Base-by-base conservation (phyloP, 2,113 vertebrate genomes). In the Xiphorhynchus elegans region DNA sequence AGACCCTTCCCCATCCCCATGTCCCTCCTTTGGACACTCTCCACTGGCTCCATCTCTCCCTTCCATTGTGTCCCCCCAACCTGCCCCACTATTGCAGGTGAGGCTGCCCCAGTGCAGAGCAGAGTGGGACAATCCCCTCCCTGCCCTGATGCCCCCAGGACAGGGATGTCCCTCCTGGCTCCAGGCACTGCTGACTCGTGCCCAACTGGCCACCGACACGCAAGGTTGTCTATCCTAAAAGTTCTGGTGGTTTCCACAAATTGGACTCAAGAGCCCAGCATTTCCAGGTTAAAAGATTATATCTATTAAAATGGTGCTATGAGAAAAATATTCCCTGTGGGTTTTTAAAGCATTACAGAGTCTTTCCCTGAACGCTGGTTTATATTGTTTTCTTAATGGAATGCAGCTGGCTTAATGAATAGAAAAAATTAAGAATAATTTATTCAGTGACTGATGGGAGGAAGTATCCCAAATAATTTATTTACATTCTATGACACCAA, bases 341-440 rank as follows among this genome's bases (percentile, higher is more conserved):
- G 37, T 67, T 91, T 79, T 70, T 42, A 78, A 84, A 72, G 55
- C 53, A 49, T 79, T 78, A 26, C 49, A 44, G 74, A 79, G 56
- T 80, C 66, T 63, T 93, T 92, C 76, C 56, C 60, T 89, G 60
- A 77, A 64, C 85, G 88, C 25, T 46, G 52, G 55, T 67, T 90
- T 83, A 69, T 56, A 52, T 60, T 12, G 5, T 78, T 95, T 69
- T 72, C 70, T 55, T 88, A 80, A 94, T 80, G 60, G 85, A 89
- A 90, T 52, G 59, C 87, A 93, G 85, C 77, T 94, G 81, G 40
- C 74, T 92, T 89, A 90, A 96, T 84, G 72, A 90, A 76, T 35
- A 67, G 63, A 82, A 82, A 74, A 70, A 92, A 39, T 89, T 29
- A 84, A 47, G 49, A 92, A 85, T 70, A 78, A 73, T 94, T 74